Conservation (phyloP, 2,113 vertebrate genomes). For the Hemiprocne comata region DNA sequence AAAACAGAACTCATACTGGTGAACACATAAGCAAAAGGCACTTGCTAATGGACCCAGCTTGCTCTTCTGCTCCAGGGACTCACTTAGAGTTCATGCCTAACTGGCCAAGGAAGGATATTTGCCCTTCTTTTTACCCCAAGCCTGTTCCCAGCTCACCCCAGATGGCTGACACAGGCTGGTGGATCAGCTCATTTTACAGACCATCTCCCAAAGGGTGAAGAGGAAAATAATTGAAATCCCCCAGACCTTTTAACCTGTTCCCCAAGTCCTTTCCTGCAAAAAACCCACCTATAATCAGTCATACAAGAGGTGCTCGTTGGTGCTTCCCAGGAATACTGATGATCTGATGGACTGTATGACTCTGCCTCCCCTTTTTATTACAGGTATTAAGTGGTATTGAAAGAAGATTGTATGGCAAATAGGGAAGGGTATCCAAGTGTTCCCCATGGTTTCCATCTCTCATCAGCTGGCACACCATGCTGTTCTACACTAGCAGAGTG, state of each 20-base stretch:
- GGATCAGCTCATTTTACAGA: not conserved
- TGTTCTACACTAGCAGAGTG: not conserved
- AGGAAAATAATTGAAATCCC: not conserved
- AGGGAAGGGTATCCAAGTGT: not conserved
- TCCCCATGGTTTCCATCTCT: not conserved
- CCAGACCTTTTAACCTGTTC: not conserved
- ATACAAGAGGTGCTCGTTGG: not conserved
- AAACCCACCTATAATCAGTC: not conserved
- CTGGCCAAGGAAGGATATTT: not conserved
- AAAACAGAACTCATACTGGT: not conserved
- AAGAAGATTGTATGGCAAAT: not conserved
- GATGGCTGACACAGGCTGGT: not conserved
- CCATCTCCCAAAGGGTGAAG: accelerated
- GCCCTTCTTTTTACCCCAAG: not conserved
- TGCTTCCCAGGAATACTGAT: not conserved
- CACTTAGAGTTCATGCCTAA: not conserved
- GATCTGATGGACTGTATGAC: not conserved
- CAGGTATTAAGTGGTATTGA: not conserved
- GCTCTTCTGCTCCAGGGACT: not conserved
- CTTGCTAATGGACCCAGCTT: conserved; percentile 41
- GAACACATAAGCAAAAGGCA: not conserved
- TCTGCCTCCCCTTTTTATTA: conserved; percentile 13
- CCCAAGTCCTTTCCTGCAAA: not conserved
- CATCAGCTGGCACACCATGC: accelerated
- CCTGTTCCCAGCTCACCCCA: not conserved